These are phyloP conservation scores for Neolamprologus devosi DNA, from an alignment of 2,113 vertebrate genomes.

Conservation along the genomic window DNA sequence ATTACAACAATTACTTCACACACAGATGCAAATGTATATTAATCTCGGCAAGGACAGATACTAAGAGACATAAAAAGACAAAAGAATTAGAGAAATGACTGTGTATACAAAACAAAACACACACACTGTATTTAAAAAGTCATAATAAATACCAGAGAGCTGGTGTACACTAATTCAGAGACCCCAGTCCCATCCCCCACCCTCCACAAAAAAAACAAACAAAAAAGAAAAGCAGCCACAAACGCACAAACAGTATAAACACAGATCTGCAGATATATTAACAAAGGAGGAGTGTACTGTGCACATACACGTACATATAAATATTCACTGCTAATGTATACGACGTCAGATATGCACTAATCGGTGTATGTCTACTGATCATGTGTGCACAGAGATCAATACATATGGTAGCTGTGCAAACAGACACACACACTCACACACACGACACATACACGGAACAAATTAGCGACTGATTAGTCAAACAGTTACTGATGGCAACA, in stretches of 20 bases:
- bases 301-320: neutral
- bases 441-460: neutral
- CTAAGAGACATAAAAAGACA: neutral
- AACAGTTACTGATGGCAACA: neutral
- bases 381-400: neutral
- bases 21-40: neutral
- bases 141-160: neutral
- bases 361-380: neutral
- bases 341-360: neutral
- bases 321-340: neutral
- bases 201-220: neutral
- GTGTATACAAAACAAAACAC: neutral
- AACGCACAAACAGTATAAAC: neutral
- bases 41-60: neutral
- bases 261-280: neutral
- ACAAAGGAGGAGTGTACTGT: neutral
- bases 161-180: neutral
- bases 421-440: neutral
- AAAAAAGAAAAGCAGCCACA: neutral
- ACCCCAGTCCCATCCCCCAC: neutral
- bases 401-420: neutral
- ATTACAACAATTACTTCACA: neutral
- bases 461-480: slow-evolving; percentile 10
- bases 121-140: neutral
- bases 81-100: neutral